Evolutionary conservation across 2,797 vertebrate genomes (phyloP).

Genomic region (Miichthys miiuy): DNA sequence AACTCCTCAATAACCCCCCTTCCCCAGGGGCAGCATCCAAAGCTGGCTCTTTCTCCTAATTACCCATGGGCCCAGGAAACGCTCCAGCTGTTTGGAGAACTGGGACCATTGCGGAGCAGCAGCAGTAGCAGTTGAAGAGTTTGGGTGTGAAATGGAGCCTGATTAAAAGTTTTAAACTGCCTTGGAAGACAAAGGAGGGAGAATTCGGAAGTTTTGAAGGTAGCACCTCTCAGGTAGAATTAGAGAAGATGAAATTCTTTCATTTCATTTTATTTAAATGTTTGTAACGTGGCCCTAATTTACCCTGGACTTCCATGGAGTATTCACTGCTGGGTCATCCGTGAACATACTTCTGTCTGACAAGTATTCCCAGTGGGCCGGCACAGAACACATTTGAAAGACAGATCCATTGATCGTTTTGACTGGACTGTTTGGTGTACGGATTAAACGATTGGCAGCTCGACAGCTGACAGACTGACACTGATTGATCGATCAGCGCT

Average conservation of each 20-base stretch:
- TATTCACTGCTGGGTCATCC: conserved; percentile 30
- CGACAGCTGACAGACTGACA: conserved; percentile 74
- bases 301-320: neutral
- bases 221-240: conserved; percentile 20
- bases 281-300: conserved; percentile 29
- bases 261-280: neutral
- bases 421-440: conserved; percentile 66
- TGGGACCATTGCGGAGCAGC: conserved; percentile 65
- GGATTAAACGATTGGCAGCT: conserved; percentile 73
- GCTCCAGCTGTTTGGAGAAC: conserved; percentile 84
- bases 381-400: conserved; percentile 53
- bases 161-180: conserved; percentile 79
- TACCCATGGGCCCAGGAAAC: conserved; percentile 78
- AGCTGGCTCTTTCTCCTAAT: conserved; percentile 81
- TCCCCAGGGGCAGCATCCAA: conserved; percentile 73
- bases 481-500: conserved; percentile 74
- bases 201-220: conserved; percentile 34
- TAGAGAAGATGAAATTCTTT: conserved; percentile 1
- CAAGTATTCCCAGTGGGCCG: conserved; percentile 47
- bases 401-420: conserved; percentile 71
- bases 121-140: conserved; percentile 61
- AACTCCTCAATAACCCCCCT: conserved; percentile 63
- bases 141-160: conserved; percentile 53
- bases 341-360: conserved; percentile 50
- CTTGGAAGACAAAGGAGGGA: conserved; percentile 62